phyloP scores from a whole-genome alignment of 2,797 vertebrate species.

The Potorous gilbertii region DNA sequence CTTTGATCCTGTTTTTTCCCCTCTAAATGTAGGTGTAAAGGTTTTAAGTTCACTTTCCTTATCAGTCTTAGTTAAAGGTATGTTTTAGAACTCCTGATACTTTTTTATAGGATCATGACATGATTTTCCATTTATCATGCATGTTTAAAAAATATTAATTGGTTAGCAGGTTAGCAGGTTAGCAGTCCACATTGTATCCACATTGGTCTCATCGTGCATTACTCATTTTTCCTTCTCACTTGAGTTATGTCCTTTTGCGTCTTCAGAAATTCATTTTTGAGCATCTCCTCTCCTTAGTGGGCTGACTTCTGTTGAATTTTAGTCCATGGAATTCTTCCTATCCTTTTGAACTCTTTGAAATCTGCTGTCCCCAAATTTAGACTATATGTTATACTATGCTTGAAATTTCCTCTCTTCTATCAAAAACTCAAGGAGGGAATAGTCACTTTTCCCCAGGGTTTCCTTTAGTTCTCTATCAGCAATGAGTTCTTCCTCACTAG shows the following conservation, averaged over 20 bases:
- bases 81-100: not conserved
- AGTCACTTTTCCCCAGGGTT: not conserved
- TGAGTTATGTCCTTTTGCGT: not conserved
- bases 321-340: not conserved
- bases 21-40: not conserved
- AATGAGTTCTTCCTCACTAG: not conserved
- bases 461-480: too few species aligned
- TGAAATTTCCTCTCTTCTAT: not conserved
- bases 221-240: not conserved
- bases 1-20: not conserved
- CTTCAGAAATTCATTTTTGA: not conserved
- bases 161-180: not conserved
- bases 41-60: not conserved
- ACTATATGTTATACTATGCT: not conserved
- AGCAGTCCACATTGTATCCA: not conserved
- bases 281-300: not conserved
- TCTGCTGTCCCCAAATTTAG: not conserved
- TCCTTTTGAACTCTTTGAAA: not conserved
- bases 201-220: not conserved
- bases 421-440: not conserved
- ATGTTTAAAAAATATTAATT: too few species aligned
- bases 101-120: not conserved
- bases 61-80: not conserved
- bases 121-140: not conserved
- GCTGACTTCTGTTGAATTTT: not conserved